A percentile compares a stretch with the other conserved stretches of the same genome.
Evolutionary conservation across 2,888 invertebrate genomes (phyloP).

Genomic region (Lycaena phlaeas): DNA sequence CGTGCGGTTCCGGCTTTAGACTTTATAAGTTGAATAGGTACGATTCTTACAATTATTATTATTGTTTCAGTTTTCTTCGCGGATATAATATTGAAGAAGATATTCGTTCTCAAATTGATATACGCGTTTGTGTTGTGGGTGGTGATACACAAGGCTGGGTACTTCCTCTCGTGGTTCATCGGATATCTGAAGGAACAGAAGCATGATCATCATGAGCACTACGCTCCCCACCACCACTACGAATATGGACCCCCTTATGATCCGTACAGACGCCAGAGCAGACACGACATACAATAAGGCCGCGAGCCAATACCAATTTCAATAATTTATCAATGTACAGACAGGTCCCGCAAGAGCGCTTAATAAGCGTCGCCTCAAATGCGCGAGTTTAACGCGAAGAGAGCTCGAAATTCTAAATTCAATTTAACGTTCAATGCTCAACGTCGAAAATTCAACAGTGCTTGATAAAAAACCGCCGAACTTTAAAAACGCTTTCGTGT

Average conservation of each 20-base stretch:
- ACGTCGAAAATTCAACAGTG: too few species aligned
- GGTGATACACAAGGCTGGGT: conserved; percentile 59
- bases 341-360: too few species aligned
- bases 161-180: conserved; percentile 58
- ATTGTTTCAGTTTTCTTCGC: conserved; percentile 51
- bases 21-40: too few species aligned
- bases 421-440: too few species aligned
- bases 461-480: too few species aligned
- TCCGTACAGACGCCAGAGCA: neutral
- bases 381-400: too few species aligned
- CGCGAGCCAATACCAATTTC: too few species aligned
- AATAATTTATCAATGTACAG: too few species aligned
- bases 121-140: conserved; percentile 60
- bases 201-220: conserved; percentile 30
- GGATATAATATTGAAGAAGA: conserved; percentile 53
- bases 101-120: conserved; percentile 53
- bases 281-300: neutral
- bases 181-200: conserved; percentile 55
- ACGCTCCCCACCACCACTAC: conserved; percentile 23
- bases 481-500: too few species aligned
- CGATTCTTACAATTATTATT: neutral
- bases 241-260: conserved; percentile 26
- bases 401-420: too few species aligned
- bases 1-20: too few species aligned
- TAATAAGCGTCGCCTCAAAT: too few species aligned